Conservation (phyloP, 1,140 invertebrate genomes). For the Apocrypta bakeri region DNA sequence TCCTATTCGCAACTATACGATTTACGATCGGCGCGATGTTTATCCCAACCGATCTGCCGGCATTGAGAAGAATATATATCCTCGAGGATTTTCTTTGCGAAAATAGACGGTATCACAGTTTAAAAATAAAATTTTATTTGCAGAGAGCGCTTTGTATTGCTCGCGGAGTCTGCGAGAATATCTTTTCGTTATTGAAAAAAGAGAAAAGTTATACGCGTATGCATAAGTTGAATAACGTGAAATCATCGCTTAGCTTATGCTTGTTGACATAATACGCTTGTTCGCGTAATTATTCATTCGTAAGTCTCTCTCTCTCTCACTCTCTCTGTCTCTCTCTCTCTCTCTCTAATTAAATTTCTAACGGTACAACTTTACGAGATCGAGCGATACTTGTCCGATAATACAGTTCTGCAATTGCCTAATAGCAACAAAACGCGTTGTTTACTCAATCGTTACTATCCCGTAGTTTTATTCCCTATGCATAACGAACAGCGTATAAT, state of each 20-base stretch:
- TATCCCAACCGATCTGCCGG: neutral
- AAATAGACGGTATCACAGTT: neutral
- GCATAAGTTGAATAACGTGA: neutral
- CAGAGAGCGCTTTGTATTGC: no score
- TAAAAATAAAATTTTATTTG: neutral
- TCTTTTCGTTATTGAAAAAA: no score
- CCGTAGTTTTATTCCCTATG: no score
- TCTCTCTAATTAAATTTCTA: neutral
- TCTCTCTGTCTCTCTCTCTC: neutral
- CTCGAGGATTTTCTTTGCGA: neutral
- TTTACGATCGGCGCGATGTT: neutral
- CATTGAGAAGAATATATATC: neutral
- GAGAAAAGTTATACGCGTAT: neutral
- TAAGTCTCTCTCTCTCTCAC: neutral
- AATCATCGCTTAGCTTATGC: no score
- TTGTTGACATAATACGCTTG: slow-evolving; percentile 28
- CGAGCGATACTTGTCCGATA: no score
- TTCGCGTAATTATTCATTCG: slow-evolving; percentile 10
- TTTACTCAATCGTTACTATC: no score
- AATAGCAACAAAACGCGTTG: neutral
- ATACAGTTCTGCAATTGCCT: no score
- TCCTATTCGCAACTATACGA: neutral
- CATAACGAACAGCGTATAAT: no score
- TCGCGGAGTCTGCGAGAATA: no score
- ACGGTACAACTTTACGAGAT: slow-evolving; percentile 6